These are phyloP conservation scores for Cladopsammia gracilis DNA, from an alignment of 64 coral and sea anemone genomes.

Conservation along the genomic window DNA sequence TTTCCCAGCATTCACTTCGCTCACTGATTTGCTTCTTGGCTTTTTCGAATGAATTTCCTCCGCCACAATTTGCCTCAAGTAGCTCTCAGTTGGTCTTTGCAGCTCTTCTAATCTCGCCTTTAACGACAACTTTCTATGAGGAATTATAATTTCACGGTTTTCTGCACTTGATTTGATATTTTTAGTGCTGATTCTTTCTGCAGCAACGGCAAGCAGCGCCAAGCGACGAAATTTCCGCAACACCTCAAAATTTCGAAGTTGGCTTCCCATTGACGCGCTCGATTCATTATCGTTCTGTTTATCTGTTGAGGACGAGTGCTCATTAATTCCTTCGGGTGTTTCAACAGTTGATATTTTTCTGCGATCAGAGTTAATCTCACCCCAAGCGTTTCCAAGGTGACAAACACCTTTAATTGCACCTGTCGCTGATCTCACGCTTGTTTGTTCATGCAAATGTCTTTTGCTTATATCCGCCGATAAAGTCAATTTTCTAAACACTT, in stretches of 20 bases:
- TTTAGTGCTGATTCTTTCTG: neutral
- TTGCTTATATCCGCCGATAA: slow-evolving; percentile 17
- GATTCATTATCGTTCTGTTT: neutral
- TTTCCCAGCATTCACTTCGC: neutral
- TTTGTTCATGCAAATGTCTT: slow-evolving; percentile 14
- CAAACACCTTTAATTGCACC: neutral
- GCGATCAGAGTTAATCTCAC: neutral
- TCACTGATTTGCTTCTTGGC: slow-evolving; percentile 1
- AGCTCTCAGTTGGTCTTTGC: slow-evolving; percentile 60
- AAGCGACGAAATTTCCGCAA: neutral
- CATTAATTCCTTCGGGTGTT: neutral
- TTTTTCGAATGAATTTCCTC: neutral
- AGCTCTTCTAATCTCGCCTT: slow-evolving; percentile 16
- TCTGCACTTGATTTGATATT: neutral
- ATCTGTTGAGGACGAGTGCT: neutral
- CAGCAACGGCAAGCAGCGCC: neutral
- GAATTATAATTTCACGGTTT: neutral
- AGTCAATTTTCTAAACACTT: neutral
- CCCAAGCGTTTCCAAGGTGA: neutral
- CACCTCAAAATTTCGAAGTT: neutral
- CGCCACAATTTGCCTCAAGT: slow-evolving; percentile 30
- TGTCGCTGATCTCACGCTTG: neutral
- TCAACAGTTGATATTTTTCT: slow-evolving; percentile 13
- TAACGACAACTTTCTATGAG: slow-evolving; percentile 10
- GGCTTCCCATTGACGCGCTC: neutral